Percentiles rank a stretch among this genome's conserved stretches.
Evolutionary conservation across 2,113 vertebrate species (phyloP).

Genomic region (Promerops cafer): DNA sequence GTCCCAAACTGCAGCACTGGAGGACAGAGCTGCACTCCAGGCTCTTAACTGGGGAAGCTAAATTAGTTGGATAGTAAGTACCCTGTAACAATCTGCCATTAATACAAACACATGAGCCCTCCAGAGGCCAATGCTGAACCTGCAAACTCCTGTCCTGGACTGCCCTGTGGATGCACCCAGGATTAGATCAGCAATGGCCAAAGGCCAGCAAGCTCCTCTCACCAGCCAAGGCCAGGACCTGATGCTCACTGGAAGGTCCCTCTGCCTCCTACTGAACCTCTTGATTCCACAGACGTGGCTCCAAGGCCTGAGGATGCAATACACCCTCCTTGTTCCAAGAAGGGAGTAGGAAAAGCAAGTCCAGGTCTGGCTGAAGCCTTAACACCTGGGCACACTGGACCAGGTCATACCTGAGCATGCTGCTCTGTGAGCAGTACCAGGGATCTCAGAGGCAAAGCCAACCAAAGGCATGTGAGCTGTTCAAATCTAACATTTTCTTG

Average conservation of each 20-base stretch:
- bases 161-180: background rate
- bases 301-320: background rate
- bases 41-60: background rate
- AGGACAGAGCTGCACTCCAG: background rate
- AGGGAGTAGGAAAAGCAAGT: background rate
- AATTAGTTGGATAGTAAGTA: background rate
- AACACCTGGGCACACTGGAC: background rate
- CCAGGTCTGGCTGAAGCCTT: background rate
- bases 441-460: background rate
- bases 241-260: background rate
- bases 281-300: background rate
- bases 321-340: background rate
- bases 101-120: background rate
- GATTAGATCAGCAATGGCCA: background rate
- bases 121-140: background rate
- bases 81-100: background rate
- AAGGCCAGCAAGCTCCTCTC: background rate
- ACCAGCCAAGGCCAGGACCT: background rate
- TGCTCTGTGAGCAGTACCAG: background rate
- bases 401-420: background rate
- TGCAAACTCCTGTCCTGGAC: background rate
- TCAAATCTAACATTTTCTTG: slow-evolving; percentile 25
- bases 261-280: background rate
- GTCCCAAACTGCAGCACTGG: background rate
- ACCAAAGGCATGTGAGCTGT: background rate